Conservation (phyloP, 1,140 invertebrate species). For the Macrotrachela quadricornifera region DNA sequence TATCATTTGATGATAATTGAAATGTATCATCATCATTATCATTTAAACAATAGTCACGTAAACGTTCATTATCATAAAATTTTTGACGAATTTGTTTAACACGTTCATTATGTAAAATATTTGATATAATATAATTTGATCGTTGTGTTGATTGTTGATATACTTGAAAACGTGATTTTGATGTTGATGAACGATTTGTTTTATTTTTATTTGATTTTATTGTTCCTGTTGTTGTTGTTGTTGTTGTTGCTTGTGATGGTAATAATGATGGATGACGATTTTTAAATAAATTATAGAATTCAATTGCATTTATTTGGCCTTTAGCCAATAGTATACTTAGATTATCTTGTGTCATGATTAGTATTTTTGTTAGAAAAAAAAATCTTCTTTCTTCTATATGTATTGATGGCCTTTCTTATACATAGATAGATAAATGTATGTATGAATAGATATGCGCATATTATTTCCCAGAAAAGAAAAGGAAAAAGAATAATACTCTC, state of each 20-base stretch:
- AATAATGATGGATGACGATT: background rate
- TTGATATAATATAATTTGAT: background rate
- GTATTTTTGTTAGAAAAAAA: no score
- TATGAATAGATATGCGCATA: no score
- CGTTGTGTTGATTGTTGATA: background rate
- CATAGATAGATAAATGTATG: no score
- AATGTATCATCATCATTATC: background rate
- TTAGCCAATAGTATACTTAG: background rate
- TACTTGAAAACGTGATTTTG: background rate
- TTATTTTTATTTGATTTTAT: background rate
- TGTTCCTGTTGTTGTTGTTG: no score
- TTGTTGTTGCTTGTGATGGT: no score
- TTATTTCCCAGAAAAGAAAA: no score
- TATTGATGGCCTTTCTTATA: no score
- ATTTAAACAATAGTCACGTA: background rate
- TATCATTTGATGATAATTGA: no score
- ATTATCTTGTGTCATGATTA: no score
- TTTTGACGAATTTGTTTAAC: slow-evolving; percentile 6
- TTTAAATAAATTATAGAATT: slow-evolving; percentile 9
- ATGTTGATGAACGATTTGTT: background rate
- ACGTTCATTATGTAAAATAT: slow-evolving; percentile 6
- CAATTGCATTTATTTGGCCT: slow-evolving; percentile 8
- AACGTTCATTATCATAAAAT: slow-evolving; percentile 3
- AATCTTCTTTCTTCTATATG: no score
- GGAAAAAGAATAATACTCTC: no score